These are phyloP conservation scores for Collichthys lucidus DNA, from an alignment of 2,113 vertebrate species.

Conservation along the genomic window DNA sequence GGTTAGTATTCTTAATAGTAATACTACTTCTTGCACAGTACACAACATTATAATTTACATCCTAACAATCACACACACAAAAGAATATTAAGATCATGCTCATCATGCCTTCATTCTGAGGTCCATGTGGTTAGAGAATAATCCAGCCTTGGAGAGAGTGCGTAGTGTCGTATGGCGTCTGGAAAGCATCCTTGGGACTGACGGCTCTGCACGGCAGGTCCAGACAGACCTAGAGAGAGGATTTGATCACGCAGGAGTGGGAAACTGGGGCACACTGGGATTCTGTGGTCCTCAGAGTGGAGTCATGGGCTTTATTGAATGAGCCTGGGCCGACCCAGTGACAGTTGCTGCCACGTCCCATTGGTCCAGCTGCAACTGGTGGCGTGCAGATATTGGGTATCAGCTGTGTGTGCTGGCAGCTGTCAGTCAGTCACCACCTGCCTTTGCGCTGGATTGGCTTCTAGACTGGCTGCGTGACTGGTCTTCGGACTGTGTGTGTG, in stretches of 20 bases:
- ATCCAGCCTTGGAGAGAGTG: conserved; percentile 60
- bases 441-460: conserved; percentile 32
- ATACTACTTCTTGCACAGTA: background rate
- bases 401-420: conserved; percentile 64
- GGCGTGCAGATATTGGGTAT: conserved; percentile 40
- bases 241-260: conserved; percentile 67
- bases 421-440: conserved; percentile 61
- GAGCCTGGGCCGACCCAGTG: conserved; percentile 28
- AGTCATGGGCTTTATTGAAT: conserved; percentile 31
- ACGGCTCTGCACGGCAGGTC: conserved; percentile 58
- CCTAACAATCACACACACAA: background rate
- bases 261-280: conserved; percentile 74
- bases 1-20: background rate
- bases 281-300: conserved; percentile 58
- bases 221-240: conserved; percentile 71
- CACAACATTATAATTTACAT: background rate
- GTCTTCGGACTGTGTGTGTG: background rate
- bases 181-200: conserved; percentile 49
- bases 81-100: background rate
- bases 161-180: conserved; percentile 43
- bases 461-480: conserved; percentile 11
- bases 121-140: conserved; percentile 64
- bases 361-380: conserved; percentile 73
- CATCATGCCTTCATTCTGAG: background rate
- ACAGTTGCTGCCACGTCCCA: conserved; percentile 33